Base-by-base conservation (phyloP, 2,888 invertebrate species). In the Graphium colonna region DNA sequence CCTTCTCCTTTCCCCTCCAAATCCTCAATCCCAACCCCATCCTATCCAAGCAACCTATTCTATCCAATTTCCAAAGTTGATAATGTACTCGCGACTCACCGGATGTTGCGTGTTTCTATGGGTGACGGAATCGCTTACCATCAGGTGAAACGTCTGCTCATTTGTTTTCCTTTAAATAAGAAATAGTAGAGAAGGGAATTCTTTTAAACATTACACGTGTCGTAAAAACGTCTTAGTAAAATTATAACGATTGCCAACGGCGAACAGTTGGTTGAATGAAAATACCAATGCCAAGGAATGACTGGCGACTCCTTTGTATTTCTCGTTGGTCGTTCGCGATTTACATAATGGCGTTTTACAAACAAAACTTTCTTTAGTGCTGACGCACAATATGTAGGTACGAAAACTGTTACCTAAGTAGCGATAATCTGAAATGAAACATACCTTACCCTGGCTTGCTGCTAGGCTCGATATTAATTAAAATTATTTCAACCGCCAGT, bases 231-330 rank as follows among this genome's bases (percentile, higher is more conserved):
- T 4, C 1, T 10, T 13, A 36, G n/a, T 12, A 12, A 12, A 36
- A 12, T 36, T 12, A 36, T 36, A 36, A 12, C n/a, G 36, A 4
- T 10, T 36, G n/a, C 36, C 36, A 13, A 12, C 13, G 12, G 12
- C 36, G n/a, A 33, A 9, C 12, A 21, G 5, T 21, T 3, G 5
- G 2, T 36, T n/a, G 13, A 36, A 36, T 12, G 17, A 5, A 21
- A 36, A 36, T 5, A 36, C n/a, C 1, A 17, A 17, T 12, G 31
- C 10, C 3, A 10, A 7, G 16, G 31, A 44, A 48, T 17, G 48
- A 31, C n/a, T 31, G 40, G 26, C 47, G 26, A 39, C 36, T 45
- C 33, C 36, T 38, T 36, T 45, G 17, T 17, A 33, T 16, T 31
- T 31, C 21, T 17, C 17, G 1, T 12, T 8, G 7, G 28, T 26